Conservation (phyloP, 2,888 invertebrate genomes). For the Acrocyrtus sp. region DNA sequence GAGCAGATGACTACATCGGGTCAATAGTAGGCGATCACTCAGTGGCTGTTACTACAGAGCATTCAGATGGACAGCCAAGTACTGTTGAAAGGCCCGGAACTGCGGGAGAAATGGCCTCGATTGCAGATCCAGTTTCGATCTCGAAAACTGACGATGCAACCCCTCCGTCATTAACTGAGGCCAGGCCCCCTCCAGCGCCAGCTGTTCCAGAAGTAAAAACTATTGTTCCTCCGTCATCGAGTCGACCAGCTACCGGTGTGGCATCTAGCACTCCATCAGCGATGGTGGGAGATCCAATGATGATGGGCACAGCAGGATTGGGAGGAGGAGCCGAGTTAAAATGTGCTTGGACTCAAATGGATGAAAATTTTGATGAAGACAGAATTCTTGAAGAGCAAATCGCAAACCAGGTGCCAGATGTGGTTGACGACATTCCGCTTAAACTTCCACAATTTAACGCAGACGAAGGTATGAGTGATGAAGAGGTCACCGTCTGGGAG, state of each 20-base stretch:
- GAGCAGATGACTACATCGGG: background rate
- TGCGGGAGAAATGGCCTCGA: background rate
- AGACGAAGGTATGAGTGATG: slow-evolving; percentile 32
- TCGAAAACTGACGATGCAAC: background rate
- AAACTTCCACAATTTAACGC: slow-evolving; percentile 20
- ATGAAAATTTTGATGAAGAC: slow-evolving; percentile 33
- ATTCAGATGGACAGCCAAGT: background rate
- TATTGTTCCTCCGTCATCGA: background rate
- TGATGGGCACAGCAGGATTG: background rate
- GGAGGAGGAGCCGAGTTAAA: slow-evolving; percentile 10
- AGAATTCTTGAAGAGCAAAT: slow-evolving; percentile 26
- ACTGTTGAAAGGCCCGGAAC: background rate
- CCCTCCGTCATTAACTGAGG: background rate
- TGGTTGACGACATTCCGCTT: slow-evolving; percentile 32
- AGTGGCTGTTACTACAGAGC: background rate
- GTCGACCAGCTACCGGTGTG: background rate
- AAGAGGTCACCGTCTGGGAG: background rate
- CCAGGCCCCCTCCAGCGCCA: too few relatives aligned
- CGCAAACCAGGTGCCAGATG: slow-evolving; percentile 15
- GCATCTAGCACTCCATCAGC: slow-evolving; percentile 1
- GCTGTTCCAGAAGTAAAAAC: slow-evolving; percentile 10
- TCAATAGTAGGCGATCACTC: background rate
- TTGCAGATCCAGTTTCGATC: background rate
- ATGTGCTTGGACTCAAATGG: slow-evolving; percentile 23
- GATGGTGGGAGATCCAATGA: too few relatives aligned